Base-by-base conservation (phyloP, 2,113 vertebrate genomes). In the Orthochromis malagaraziensis region DNA sequence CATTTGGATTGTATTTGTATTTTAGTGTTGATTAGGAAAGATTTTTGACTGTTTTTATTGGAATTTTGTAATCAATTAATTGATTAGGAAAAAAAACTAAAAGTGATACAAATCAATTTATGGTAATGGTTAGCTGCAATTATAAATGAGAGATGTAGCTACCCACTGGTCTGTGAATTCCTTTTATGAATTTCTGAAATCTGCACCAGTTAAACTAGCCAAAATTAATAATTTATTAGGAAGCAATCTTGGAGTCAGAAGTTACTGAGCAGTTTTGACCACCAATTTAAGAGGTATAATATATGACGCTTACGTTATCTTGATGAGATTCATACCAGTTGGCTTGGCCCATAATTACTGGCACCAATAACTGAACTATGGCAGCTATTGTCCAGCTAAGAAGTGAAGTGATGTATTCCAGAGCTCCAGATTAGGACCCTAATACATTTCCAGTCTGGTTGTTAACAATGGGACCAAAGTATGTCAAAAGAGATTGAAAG, bases 401-500 rank as follows among this genome's bases (percentile, higher is more conserved):
- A 90, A 77, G 17, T 84, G 49, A 26, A 91, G 53, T 70, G 91
- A 90, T 90, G 87, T 84, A 83, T 84, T 85, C 89, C 88, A 84
- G 84, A 87, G 91, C 70, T 84, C 77, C 87, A 87, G 85, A 92
- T 91, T 65, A 93, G 80, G 57, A 82, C 82, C 8, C 21, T 87
- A 85, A 91, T 92, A 88, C 19, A 88, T 90, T 82, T 91, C 82
- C 54, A 77, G 86, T 92, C 58, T 42, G 81, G 26, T 77, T 89
- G 85, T 84, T 87, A 90, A 92, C 87, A 92, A 92, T 79, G 26
- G 68, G 45, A 84, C 70, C 54, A 70, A 89, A 91, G 86, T 89
- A 77, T 89, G 91, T 89, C 86, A 87, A 63, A 93, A 51, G 90
- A 91, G 88, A 91, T 54, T 87, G 90, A 89, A 79, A 83, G 82